A percentile compares a stretch with the other conserved stretches of the same genome.
Conservation (phyloP, 2,888 invertebrate genomes). For the Pharmacophagus antenor region DNA sequence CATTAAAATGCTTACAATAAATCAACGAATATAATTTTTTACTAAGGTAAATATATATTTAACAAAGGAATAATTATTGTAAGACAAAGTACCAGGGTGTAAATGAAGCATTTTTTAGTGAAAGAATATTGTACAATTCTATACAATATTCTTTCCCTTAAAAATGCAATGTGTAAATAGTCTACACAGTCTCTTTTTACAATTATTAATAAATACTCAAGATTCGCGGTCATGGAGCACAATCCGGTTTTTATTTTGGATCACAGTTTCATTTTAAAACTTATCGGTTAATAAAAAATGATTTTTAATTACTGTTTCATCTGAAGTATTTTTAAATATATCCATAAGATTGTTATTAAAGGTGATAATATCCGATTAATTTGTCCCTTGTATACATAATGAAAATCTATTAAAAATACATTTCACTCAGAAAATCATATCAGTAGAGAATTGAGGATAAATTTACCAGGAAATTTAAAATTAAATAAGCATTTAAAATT, state of each 20-base stretch:
- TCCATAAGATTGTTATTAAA: neutral
- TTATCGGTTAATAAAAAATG: neutral
- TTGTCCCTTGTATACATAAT: neutral
- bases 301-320: neutral
- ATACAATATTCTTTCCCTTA: no score
- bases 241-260: constrained; percentile 5
- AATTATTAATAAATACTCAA: neutral
- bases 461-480: neutral
- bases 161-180: no score
- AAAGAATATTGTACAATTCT: no score
- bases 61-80: no score
- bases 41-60: no score
- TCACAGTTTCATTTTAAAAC: neutral
- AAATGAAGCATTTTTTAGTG: no score
- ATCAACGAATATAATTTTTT: no score
- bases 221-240: constrained; percentile 6
- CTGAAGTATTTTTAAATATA: neutral
- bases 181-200: neutral
- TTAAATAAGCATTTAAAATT: no score
- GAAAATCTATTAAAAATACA: neutral
- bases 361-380: neutral
- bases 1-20: no score
- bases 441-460: neutral
- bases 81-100: no score
- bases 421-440: neutral